Base-by-base conservation (phyloP, 2,113 vertebrate species). In the Smithornis capensis region DNA sequence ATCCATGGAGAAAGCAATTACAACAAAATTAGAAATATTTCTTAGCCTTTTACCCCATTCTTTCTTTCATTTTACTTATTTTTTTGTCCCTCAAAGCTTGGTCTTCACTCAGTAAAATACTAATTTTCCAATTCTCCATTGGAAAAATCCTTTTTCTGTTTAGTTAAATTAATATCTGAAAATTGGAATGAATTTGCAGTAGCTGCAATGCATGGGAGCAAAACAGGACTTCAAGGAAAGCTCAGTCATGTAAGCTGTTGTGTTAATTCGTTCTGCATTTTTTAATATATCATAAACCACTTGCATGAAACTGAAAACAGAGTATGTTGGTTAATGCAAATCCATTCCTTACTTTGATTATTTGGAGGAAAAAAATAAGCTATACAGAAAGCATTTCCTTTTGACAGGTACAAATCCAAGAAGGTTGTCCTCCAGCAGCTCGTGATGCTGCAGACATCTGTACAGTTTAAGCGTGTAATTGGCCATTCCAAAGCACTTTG, bases 1-100 rank as follows among this genome's bases (percentile, higher is more conserved):
- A 82, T 33, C 74, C 74, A 87, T 6, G 5, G 73, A 90, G 92
- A 96, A 97, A 96, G 89, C 53, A 89, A 94, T 95, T 92, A 91
- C 0, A 3, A 50, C 28, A 85, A 94, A 89, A 95, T 94, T 73
- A 90, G 87, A 89, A 91, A 64, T 77, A 81, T 73, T 87, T 92
- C 62, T 83, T 79, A 27, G 45, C 35, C 56, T 75, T 93, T 93
- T 45, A 31, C 19, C 23, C 44, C 15, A 6, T 67, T 92, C 76
- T 67, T 94, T 77, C 38, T 81, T 89, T 63, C 14, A 19, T 62
- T 82, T 85, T 60, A 25, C 31, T 55, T 44, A 55, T 90, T 93
- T 90, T 28, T 57, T 95, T 3, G 0, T 94, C 45, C 57, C n/a
- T 37, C 15, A 79, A 33, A 87, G 25, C 91, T 57, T 6, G 1